phyloP scores from a whole-genome alignment of 2,113 vertebrate genomes.

The Amphiprion percula region DNA sequence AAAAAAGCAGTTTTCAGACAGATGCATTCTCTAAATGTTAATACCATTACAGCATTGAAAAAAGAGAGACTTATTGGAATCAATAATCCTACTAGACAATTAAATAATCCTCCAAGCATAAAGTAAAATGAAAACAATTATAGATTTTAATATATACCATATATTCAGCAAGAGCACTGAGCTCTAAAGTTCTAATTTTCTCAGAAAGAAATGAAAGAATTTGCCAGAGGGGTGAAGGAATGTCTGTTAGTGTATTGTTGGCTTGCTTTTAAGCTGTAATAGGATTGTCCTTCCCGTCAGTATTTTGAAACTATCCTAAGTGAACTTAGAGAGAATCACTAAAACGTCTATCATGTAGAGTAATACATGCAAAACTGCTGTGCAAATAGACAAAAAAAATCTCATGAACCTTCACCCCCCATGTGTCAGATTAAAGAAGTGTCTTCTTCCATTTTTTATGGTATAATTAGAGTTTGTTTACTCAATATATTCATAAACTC shows the following conservation, averaged over 20 bases:
- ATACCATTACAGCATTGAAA: slow-evolving; percentile 5
- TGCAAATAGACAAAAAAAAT: not conserved
- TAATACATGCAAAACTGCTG: not conserved
- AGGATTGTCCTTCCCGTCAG: not conserved
- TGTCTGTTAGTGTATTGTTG: not conserved
- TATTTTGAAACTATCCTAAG: not conserved
- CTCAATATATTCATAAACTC: not conserved
- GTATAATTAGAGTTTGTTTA: too few species aligned
- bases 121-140: not conserved
- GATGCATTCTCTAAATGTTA: slow-evolving; percentile 24
- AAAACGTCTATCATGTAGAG: too few species aligned
- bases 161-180: not conserved
- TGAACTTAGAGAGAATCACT: too few species aligned
- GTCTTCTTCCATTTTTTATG: too few species aligned
- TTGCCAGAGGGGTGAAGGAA: not conserved
- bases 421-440: not conserved
- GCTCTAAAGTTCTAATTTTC: not conserved
- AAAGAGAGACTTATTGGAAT: slow-evolving; percentile 13
- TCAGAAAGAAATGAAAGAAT: not conserved
- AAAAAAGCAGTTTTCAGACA: slow-evolving; percentile 31
- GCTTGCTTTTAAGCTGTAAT: too few species aligned
- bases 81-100: not conserved
- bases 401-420: not conserved
- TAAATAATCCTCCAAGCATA: slow-evolving; percentile 5
- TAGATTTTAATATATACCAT: not conserved